phyloP scores from a whole-genome alignment of 2,888 invertebrate species.

The Harpagoxenus sublaevis region DNA sequence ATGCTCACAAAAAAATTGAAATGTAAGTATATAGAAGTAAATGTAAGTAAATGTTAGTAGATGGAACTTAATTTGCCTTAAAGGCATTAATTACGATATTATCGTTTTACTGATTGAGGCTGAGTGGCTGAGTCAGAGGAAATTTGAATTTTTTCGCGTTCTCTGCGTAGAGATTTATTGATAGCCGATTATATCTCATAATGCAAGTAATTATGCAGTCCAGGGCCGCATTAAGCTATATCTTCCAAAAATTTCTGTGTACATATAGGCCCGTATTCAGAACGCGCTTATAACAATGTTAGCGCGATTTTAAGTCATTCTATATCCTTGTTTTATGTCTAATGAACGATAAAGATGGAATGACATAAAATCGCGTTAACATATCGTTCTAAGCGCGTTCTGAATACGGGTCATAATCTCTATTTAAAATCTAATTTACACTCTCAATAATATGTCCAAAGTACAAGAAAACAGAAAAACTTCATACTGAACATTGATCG shows the following conservation, averaged over 20 bases:
- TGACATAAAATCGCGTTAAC: too few relatives aligned
- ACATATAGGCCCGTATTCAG: too few relatives aligned
- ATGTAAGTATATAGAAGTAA: neutral
- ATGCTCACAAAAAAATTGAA: neutral
- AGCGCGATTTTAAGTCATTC: too few relatives aligned
- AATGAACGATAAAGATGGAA: too few relatives aligned
- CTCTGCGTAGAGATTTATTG: neutral
- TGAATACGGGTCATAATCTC: too few relatives aligned
- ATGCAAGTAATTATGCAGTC: slow-evolving; percentile 1
- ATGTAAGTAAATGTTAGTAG: too few relatives aligned
- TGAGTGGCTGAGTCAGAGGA: neutral
- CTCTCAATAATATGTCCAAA: neutral
- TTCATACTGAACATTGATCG: neutral
- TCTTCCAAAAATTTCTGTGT: too few relatives aligned
- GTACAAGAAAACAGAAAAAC: neutral
- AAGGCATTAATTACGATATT: slow-evolving; percentile 11
- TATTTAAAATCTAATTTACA: neutral
- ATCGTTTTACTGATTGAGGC: slow-evolving; percentile 11
- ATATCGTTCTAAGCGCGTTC: too few relatives aligned
- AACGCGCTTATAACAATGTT: too few relatives aligned
- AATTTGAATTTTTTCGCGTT: neutral
- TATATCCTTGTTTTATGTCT: too few relatives aligned
- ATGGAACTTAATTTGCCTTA: neutral
- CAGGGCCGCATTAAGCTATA: neutral
- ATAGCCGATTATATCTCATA: slow-evolving; percentile 1